Percentiles rank a stretch among this genome's conserved stretches.
phyloP scores from a whole-genome alignment of 1,140 invertebrate species.

The Agrypnia vestita region DNA sequence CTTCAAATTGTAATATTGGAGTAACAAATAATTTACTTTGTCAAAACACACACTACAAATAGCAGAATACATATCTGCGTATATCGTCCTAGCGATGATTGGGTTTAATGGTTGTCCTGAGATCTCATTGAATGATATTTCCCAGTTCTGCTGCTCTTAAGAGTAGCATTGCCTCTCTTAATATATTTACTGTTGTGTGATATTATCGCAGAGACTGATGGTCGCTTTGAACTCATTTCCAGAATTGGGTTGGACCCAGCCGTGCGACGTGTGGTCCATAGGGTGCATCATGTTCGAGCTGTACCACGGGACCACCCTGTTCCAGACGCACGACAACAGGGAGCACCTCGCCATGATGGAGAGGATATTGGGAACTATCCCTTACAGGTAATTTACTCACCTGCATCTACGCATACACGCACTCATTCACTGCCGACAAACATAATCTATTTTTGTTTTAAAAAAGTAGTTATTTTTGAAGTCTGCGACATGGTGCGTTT shows the following conservation, averaged over 20 bases:
- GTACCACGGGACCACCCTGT: constrained; percentile 97
- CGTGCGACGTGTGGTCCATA: constrained; percentile 99
- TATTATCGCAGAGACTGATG: too few relatives aligned
- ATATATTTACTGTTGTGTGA: too few relatives aligned
- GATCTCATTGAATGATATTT: background rate
- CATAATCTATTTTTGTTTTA: background rate
- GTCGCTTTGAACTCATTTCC: constrained; percentile 63
- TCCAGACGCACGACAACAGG: constrained; percentile 99
- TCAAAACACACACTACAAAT: too few relatives aligned
- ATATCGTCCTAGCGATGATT: too few relatives aligned
- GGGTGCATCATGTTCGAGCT: constrained; percentile 99
- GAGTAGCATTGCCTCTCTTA: too few relatives aligned
- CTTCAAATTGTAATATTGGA: too few relatives aligned
- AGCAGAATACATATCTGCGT: too few relatives aligned
- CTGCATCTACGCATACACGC: background rate
- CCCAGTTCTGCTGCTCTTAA: too few relatives aligned
- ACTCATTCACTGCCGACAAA: background rate
- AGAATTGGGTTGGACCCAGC: constrained; percentile 99
- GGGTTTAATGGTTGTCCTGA: too few relatives aligned
- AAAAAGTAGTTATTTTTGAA: background rate
- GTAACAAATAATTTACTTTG: too few relatives aligned
- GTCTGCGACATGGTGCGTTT: background rate
- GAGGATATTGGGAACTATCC: constrained; percentile 95
- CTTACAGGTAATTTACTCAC: constrained; percentile 79
- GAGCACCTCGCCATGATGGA: constrained; percentile 99